Evolutionary conservation across 1,140 invertebrate genomes (phyloP).

Genomic region (Neoseiulus cucumeris): DNA sequence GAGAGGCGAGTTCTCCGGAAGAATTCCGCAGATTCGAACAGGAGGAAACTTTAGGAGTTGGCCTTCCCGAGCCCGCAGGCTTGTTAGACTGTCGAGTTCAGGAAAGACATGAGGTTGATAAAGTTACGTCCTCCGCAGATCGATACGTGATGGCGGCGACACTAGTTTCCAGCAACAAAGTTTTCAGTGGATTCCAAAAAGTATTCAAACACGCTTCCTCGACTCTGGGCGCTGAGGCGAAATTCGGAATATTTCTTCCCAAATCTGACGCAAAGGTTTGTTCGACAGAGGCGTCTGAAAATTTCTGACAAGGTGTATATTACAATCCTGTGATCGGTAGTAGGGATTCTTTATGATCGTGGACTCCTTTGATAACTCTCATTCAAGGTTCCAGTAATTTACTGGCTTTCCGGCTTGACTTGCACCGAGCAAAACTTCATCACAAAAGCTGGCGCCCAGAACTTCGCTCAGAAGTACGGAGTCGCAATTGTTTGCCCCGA

Average conservation of each 20-base stretch:
- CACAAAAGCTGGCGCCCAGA: conserved; percentile 79
- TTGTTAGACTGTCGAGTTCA: too few relatives aligned
- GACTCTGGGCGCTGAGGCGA: conserved; percentile 53
- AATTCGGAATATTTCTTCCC: conserved; percentile 80
- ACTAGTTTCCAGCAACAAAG: conserved; percentile 33
- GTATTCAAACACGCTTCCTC: conserved; percentile 49
- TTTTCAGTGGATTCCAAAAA: conserved; percentile 62
- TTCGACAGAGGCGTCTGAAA: too few relatives aligned
- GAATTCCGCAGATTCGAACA: too few relatives aligned
- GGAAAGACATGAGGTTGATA: too few relatives aligned
- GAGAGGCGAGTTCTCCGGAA: too few relatives aligned
- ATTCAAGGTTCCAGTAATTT: conserved; percentile 55
- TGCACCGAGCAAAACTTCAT: conserved; percentile 94
- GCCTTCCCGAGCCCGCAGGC: too few relatives aligned
- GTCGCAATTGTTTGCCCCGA: conserved; percentile 77
- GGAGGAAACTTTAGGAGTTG: too few relatives aligned
- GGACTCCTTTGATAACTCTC: too few relatives aligned
- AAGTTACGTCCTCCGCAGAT: not conserved
- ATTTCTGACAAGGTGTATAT: too few relatives aligned
- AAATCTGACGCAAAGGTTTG: conserved; percentile 47
- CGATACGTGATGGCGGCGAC: not conserved
- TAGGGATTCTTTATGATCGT: too few relatives aligned
- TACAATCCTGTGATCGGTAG: too few relatives aligned
- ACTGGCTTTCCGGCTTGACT: conserved; percentile 76
- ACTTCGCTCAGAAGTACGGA: conserved; percentile 55